phyloP scores from a whole-genome alignment of 2,888 invertebrate genomes.

The Acronicta psi region DNA sequence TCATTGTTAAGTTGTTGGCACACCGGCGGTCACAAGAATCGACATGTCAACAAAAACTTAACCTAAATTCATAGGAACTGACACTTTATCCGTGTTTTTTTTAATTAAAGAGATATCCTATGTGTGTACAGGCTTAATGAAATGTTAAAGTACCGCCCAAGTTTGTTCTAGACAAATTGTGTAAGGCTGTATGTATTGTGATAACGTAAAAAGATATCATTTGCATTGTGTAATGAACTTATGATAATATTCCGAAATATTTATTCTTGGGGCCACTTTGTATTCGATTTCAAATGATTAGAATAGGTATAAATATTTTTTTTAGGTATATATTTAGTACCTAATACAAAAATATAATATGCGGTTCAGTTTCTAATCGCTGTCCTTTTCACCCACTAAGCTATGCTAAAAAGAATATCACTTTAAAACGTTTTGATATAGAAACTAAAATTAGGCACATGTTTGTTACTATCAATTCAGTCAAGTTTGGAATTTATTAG shows the following conservation, averaged over 20 bases:
- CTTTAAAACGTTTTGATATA: not conserved
- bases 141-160: slow-evolving; percentile 57
- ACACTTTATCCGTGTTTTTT: slow-evolving; percentile 68
- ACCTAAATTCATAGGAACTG: slow-evolving; percentile 69
- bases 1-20: slow-evolving; percentile 64
- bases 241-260: slow-evolving; percentile 35
- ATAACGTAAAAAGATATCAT: slow-evolving; percentile 60
- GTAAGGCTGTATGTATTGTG: slow-evolving; percentile 50
- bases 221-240: slow-evolving; percentile 62
- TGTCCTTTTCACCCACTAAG: too few species aligned
- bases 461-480: slow-evolving; percentile 1
- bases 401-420: not conserved
- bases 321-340: too few species aligned
- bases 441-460: not conserved
- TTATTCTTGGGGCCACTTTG: slow-evolving; percentile 4
- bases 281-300: too few species aligned
- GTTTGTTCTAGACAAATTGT: slow-evolving; percentile 65
- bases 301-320: too few species aligned
- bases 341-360: too few species aligned
- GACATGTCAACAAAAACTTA: slow-evolving; percentile 64
- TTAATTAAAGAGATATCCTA: slow-evolving; percentile 62
- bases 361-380: too few species aligned
- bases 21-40: slow-evolving; percentile 64
- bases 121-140: slow-evolving; percentile 60
- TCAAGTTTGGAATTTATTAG: slow-evolving; percentile 15